Evolutionary conservation across 2,113 vertebrate species (phyloP), one percentile per base, ranked within the genome.

Genomic region (Prionailurus viverrinus): DNA sequence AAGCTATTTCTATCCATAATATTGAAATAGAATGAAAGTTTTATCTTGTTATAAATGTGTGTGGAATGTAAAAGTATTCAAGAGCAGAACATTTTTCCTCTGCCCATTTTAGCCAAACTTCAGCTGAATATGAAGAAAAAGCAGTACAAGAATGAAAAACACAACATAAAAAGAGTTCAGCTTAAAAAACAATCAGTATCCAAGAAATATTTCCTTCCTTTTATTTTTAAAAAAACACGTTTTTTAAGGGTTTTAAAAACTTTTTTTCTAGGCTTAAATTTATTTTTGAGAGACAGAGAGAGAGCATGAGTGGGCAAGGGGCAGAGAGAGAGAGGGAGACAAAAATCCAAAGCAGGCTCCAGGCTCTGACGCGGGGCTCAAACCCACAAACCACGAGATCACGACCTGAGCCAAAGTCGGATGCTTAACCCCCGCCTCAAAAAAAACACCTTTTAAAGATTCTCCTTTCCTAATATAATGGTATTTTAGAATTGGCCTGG

Each of bases 11-110:
- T 85, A 61, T 23, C 7, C n/a, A 51, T 55, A 4, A 19, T 48
- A 16, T 55, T 53, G 33, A 93, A 95, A 82, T 65, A 87, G 9
- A 94, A 93, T 73, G 15, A 76, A 96, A 85, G 19, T 41, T 92
- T 88, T 53, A 36, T 61, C 15, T 86, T 74, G 18, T 23, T 36
- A 76, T 48, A 94, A 94, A 81, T 18, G 3, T 7, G 61, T 82
- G 48, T 83, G 39, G 58, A 63, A 73, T 84, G 8, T 73, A 58
- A 91, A 91, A 91, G 51, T 83, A 95, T 61, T 53, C 63, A 55
- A 93, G 29, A n/a, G 5, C 13, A 92, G 29, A 16, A 48, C 12
- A 68, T 94, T 86, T 78, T 91, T 33, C 25, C 12, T 71, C 31
- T 48, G 16, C 18, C 80, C 23, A 41, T 84, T 94, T 95, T 94